Evolutionary conservation across 2,888 invertebrate species (phyloP), one percentile per base, ranked within the genome.

Genomic region (Clepsis dumicolana): DNA sequence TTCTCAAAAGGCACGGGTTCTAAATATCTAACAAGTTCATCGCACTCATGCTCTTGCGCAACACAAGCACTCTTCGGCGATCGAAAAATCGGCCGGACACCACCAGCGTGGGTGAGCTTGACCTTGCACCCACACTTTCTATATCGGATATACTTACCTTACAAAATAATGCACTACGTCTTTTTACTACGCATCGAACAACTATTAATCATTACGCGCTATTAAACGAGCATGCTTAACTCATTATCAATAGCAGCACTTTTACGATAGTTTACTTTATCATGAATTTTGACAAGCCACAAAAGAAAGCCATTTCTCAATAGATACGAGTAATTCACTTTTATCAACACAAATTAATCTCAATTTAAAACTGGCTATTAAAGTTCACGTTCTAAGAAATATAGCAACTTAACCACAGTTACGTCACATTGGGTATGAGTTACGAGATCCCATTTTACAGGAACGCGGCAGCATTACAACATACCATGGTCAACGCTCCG

Each of bases 1-100:
- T 64, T 68, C 68, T 57, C 25, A 32, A 64, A 63, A 67, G 41
- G 29, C 53, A 25, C 38, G 38, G 12, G 35, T 29, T 65, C n/a
- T 32, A n/a, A n/a, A n/a, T n/a, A 27, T 48, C 77, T 80, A 80
- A 80, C 82, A 87, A 87, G 87, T 87, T 87, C 87, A 87, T 81
- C 78, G 87, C 82, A 81, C 87, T 79, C 82, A 52, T 10, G 38
- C 41, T n/a, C 32, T 68, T 68, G 59, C 68, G 68, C 66, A 66
- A 66, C 16, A 41, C 63, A 59, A 56, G 62, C 48, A 57, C 63
- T 29, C 60, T 61, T 61, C 60, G 60, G 60, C 29, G 27, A 48
- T 64, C 59, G 16, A 59, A 64, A 68, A 59, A 64, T 68, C 52
- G 41, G 50, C 32, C 38, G 63, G 68, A 59, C 53, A 64, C 50